A percentile compares a stretch with the other conserved stretches of the same genome.
Evolutionary conservation across 2,888 invertebrate species (phyloP).

Genomic region (Halictus quadricinctus): DNA sequence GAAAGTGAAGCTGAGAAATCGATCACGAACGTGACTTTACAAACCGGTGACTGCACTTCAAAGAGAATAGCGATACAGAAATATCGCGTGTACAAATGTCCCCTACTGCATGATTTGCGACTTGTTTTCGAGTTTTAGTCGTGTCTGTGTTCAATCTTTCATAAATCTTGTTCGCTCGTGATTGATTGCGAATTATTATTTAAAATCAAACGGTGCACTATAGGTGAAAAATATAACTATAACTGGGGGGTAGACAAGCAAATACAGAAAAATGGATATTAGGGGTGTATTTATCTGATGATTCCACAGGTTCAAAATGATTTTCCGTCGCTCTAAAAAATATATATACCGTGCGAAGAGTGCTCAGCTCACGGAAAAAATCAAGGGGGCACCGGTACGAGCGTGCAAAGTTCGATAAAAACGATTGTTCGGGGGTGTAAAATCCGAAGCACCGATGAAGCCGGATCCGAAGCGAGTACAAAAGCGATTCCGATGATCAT

Average conservation of each 20-base stretch:
- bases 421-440: not conserved
- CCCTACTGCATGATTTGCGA: not conserved
- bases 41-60: not conserved
- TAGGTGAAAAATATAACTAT: not conserved
- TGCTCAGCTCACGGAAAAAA: not conserved
- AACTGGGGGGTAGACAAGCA: too few relatives aligned
- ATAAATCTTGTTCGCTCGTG: not conserved
- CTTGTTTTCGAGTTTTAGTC: not conserved
- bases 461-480: conserved; percentile 11
- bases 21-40: not conserved
- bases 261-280: too few relatives aligned
- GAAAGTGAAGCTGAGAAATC: conserved; percentile 1
- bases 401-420: not conserved
- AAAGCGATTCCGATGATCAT: conserved; percentile 48
- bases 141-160: not conserved
- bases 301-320: not conserved
- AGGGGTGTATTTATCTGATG: not conserved
- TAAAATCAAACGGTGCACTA: not conserved
- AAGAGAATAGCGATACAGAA: not conserved
- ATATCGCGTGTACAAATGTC: not conserved
- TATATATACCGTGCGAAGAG: not conserved
- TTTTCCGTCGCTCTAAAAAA: not conserved
- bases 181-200: not conserved
- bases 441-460: conserved; percentile 1
- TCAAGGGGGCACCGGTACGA: not conserved